These are phyloP conservation scores for Ginglymostoma cirratum DNA, from an alignment of 2,113 vertebrate genomes.

Conservation along the genomic window DNA sequence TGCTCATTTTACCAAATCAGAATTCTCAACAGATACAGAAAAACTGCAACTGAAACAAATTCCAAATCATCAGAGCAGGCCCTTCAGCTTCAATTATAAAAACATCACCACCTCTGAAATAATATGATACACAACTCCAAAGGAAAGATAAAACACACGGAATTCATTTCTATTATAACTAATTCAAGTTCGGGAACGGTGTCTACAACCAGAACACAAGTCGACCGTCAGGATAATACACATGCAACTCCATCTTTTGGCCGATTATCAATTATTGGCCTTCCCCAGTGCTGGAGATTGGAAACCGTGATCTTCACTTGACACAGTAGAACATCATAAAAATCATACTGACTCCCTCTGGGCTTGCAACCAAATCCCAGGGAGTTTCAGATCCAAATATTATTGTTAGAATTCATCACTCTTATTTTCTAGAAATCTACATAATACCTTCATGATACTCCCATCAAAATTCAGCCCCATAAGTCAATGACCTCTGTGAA, in stretches of 20 bases:
- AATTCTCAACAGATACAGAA: neutral
- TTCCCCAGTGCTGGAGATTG: neutral
- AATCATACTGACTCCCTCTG: neutral
- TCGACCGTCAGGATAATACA: neutral
- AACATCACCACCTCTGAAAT: neutral
- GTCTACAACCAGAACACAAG: no score
- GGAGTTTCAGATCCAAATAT: neutral
- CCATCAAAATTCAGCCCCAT: neutral
- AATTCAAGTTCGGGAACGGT: neutral
- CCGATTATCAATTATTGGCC: neutral
- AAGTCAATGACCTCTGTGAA: neutral
- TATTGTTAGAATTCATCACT: neutral
- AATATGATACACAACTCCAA: neutral
- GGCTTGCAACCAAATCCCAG: neutral
- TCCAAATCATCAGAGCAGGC: neutral
- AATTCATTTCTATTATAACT: neutral
- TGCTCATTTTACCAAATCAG: neutral
- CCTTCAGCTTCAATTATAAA: neutral
- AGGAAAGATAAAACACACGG: neutral
- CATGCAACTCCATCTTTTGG: neutral
- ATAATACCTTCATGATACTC: neutral
- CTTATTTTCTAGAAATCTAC: neutral
- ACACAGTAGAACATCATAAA: neutral
- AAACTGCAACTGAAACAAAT: neutral
- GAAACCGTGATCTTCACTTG: neutral